Conservation (phyloP, 2,113 vertebrate genomes). For the Oryctolagus cuniculus region DNA sequence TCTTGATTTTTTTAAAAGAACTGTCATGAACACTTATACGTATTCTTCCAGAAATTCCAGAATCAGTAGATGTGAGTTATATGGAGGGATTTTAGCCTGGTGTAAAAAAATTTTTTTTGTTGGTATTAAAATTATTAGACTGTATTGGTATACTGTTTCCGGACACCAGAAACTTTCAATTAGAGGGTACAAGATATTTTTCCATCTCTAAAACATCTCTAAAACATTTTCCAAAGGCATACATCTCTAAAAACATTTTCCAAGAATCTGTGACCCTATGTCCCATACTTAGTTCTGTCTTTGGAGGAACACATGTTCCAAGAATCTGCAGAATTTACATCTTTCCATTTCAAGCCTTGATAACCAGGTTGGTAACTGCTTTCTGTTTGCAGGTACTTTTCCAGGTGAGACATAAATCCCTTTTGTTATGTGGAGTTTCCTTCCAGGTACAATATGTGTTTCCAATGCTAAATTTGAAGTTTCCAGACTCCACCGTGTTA, state of each 20-base stretch:
- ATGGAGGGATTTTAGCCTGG: not conserved
- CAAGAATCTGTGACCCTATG: not conserved
- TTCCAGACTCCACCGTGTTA: not conserved
- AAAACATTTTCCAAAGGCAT: not conserved
- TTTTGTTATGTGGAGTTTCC: not conserved
- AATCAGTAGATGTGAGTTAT: not conserved
- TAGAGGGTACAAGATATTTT: not conserved
- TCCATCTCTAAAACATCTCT: too few species aligned
- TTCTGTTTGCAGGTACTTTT: conserved; percentile 44
- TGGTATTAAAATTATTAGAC: not conserved
- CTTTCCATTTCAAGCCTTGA: not conserved
- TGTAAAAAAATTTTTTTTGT: not conserved
- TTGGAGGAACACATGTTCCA: not conserved
- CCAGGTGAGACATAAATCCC: not conserved
- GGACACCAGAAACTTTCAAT: not conserved
- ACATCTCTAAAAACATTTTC: not conserved
- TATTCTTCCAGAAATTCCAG: not conserved
- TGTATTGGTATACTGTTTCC: not conserved
- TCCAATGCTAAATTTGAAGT: not conserved
- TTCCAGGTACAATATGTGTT: not conserved
- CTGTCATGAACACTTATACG: not conserved
- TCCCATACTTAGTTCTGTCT: not conserved
- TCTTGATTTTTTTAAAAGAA: conserved; percentile 11
- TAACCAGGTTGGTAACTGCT: not conserved
- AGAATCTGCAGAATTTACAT: not conserved